Evolutionary conservation across 1,140 invertebrate species (phyloP).

Genomic region (Laupala kohalensis): DNA sequence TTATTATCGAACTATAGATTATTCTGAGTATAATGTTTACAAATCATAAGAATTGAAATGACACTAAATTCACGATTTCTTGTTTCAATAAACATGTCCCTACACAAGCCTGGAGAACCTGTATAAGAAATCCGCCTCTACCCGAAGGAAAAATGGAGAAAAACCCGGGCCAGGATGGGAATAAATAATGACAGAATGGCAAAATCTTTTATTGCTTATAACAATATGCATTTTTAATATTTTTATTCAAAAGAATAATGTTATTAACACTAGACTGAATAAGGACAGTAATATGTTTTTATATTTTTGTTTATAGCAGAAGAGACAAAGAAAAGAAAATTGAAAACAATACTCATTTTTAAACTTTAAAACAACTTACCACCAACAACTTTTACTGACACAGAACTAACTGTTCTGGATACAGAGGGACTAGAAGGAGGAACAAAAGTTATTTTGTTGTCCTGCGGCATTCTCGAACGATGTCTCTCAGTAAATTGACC

Average conservation of each 20-base stretch:
- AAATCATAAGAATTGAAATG: no score
- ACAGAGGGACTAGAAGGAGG: slow-evolving; percentile 1
- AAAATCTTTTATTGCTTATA: no score
- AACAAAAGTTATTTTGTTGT: slow-evolving; percentile 1
- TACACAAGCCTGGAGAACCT: no score
- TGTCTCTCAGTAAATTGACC: slow-evolving; percentile 18
- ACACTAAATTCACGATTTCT: no score
- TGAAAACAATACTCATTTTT: not conserved
- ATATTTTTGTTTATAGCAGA: slow-evolving; percentile 18
- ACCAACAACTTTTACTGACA: not conserved
- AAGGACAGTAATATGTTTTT: not conserved
- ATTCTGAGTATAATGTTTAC: no score
- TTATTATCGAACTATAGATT: no score
- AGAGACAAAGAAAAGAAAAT: slow-evolving; percentile 13
- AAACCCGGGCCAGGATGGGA: no score
- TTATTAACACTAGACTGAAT: not conserved
- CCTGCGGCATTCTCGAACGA: slow-evolving; percentile 13
- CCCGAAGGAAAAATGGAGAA: no score
- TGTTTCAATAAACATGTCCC: no score
- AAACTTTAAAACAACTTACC: not conserved
- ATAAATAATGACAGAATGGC: no score
- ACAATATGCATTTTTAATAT: no score
- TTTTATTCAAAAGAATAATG: not conserved
- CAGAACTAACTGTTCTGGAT: not conserved
- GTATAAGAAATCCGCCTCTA: no score